phyloP scores from a whole-genome alignment of 2,113 vertebrate genomes.

The Ceyx cyanopectus region DNA sequence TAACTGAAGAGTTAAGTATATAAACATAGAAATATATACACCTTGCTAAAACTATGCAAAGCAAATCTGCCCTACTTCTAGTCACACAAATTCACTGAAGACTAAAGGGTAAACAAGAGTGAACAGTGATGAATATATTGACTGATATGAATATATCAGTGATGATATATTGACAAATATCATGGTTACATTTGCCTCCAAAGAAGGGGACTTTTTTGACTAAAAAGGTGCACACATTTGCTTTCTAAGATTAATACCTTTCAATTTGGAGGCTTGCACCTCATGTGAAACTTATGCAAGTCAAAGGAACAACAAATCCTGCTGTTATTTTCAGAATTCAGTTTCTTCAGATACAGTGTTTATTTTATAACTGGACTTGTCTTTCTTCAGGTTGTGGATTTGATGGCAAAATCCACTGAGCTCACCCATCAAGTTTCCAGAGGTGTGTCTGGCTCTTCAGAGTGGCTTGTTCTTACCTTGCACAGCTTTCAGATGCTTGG shows the following conservation, averaged over 20 bases:
- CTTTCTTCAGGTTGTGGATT: not conserved
- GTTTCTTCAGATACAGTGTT: not conserved
- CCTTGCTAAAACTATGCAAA: not conserved
- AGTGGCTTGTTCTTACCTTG: not conserved
- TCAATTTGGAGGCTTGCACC: not conserved
- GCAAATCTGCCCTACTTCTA: not conserved
- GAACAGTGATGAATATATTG: not conserved
- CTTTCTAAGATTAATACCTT: not conserved
- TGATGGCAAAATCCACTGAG: not conserved
- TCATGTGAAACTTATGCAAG: not conserved
- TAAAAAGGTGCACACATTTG: fast-evolving
- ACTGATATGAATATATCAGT: too few relatives aligned
- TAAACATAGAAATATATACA: not conserved
- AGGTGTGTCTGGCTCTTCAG: not conserved
- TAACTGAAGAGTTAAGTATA: not conserved
- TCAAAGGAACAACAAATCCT: not conserved
- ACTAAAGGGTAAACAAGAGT: not conserved
- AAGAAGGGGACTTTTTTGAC: not conserved
- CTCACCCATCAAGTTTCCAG: not conserved
- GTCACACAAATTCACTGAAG: not conserved
- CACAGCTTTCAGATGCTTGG: not conserved
- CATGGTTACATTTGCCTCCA: fast-evolving
- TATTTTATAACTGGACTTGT: not conserved
- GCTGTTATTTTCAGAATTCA: not conserved
- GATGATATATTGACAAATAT: fast-evolving